A percentile compares a stretch with the other conserved stretches of the same genome.
Evolutionary conservation across 2,797 vertebrate genomes (phyloP).

Genomic region (Eulemur albifrons): DNA sequence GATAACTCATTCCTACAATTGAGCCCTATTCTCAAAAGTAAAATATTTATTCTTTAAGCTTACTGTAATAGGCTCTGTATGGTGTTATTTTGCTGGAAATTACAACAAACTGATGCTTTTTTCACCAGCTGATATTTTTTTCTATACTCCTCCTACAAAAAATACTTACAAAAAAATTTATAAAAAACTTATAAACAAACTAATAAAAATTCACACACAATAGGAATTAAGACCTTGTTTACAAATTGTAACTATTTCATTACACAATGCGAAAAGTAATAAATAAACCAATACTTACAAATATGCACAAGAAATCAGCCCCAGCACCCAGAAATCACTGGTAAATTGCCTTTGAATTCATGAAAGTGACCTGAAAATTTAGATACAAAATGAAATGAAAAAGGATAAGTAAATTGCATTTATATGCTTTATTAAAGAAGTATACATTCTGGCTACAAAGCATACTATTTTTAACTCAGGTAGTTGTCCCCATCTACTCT

Average conservation of each 20-base stretch:
- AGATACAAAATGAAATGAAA: slow-evolving; percentile 76
- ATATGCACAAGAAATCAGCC: slow-evolving; percentile 93
- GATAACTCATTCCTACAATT: neutral
- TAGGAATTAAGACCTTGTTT: neutral
- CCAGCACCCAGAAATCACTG: slow-evolving; percentile 97
- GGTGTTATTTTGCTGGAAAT: slow-evolving; percentile 24
- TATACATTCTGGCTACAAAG: slow-evolving; percentile 58
- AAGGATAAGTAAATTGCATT: slow-evolving; percentile 35
- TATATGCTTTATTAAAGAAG: slow-evolving; percentile 34
- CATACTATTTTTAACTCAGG: slow-evolving; percentile 61
- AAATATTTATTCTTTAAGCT: neutral
- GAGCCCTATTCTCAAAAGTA: slow-evolving; percentile 8
- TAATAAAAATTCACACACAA: slow-evolving; percentile 12
- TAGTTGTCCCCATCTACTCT: slow-evolving; percentile 66
- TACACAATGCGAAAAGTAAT: slow-evolving; percentile 70
- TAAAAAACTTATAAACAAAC: neutral
- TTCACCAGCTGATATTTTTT: neutral
- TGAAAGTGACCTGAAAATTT: slow-evolving; percentile 94
- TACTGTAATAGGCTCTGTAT: neutral
- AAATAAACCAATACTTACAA: slow-evolving; percentile 92
- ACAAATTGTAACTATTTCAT: slow-evolving; percentile 9
- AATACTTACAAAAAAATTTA: neutral
- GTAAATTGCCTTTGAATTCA: slow-evolving; percentile 95
- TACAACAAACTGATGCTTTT: slow-evolving; percentile 4
- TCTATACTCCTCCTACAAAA: slow-evolving; percentile 18